These are phyloP conservation scores for Eupithecia centaureata DNA, from an alignment of 2,888 invertebrate genomes.

Conservation along the genomic window DNA sequence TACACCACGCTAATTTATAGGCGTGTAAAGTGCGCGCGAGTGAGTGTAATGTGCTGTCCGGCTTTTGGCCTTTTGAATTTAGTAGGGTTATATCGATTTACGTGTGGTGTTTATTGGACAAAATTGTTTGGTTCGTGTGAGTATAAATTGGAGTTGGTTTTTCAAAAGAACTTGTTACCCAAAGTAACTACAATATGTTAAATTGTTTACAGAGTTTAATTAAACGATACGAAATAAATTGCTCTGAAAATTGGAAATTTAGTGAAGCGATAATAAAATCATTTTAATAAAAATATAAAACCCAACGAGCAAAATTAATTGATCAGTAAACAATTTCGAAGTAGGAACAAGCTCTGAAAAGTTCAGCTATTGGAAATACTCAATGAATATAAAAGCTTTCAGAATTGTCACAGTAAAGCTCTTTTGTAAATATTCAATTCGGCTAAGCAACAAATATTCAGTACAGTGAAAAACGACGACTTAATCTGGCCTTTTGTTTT, in stretches of 20 bases:
- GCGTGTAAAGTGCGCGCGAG: conserved; percentile 24
- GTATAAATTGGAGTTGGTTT: background rate
- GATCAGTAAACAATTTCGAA: background rate
- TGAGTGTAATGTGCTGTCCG: conserved; percentile 15
- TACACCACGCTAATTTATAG: conserved; percentile 31
- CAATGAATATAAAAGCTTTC: conserved; percentile 14
- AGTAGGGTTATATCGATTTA: conserved; percentile 7
- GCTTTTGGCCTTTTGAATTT: conserved; percentile 15
- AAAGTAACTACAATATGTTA: background rate
- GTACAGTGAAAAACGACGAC: conserved; percentile 55
- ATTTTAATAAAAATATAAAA: background rate
- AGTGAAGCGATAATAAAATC: background rate
- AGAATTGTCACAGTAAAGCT: conserved; percentile 32
- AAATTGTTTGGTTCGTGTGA: background rate
- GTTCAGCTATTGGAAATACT: background rate
- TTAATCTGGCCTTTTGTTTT: conserved; percentile 72
- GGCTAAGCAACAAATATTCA: conserved; percentile 46
- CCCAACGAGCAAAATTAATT: background rate
- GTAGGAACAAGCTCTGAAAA: background rate
- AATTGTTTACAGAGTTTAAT: background rate
- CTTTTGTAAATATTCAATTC: conserved; percentile 41
- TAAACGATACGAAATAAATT: background rate
- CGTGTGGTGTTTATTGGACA: background rate
- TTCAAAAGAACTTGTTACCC: background rate
- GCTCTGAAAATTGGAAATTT: background rate